phyloP scores from a whole-genome alignment of 2,888 invertebrate genomes.

The Cephus runcator region DNA sequence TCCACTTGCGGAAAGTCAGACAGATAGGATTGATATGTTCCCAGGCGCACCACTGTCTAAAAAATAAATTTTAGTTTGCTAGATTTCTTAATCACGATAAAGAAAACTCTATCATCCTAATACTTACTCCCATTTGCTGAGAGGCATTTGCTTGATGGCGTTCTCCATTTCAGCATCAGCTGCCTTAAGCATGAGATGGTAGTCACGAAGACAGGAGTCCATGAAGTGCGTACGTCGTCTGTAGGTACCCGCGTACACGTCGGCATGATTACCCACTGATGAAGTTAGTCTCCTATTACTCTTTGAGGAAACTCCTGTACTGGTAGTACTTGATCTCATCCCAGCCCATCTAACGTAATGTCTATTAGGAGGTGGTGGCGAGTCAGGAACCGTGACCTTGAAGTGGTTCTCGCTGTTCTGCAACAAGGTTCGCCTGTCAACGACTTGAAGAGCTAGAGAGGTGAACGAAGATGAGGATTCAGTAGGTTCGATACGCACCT shows the following conservation, averaged over 20 bases:
- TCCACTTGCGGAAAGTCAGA: slow-evolving; percentile 73
- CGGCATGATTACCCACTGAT: slow-evolving; percentile 49
- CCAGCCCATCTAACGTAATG: slow-evolving; percentile 53
- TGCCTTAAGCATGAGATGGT: slow-evolving; percentile 74
- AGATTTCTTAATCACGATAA: slow-evolving; percentile 5
- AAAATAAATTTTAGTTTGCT: slow-evolving; percentile 45
- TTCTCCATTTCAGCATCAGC: slow-evolving; percentile 82
- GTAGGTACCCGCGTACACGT: slow-evolving; percentile 51
- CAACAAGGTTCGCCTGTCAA: slow-evolving; percentile 58
- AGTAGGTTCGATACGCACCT: slow-evolving; percentile 37
- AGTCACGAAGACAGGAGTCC: slow-evolving; percentile 75
- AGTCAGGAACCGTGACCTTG: slow-evolving; percentile 36
- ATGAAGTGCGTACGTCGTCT: slow-evolving; percentile 72
- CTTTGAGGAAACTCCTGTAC: slow-evolving; percentile 39
- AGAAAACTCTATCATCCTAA: slow-evolving; percentile 1
- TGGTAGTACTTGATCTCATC: slow-evolving; percentile 42
- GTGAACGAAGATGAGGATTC: not conserved
- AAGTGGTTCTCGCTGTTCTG: slow-evolving; percentile 61
- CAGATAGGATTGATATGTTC: slow-evolving; percentile 72
- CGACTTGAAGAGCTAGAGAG: slow-evolving; percentile 21
- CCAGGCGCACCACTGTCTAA: slow-evolving; percentile 75
- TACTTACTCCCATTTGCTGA: slow-evolving; percentile 79
- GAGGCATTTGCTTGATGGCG: slow-evolving; percentile 86
- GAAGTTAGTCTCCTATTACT: slow-evolving; percentile 45
- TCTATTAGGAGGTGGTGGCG: slow-evolving; percentile 40